Base-by-base conservation (phyloP, 2,888 invertebrate species). In the Candidula unifasciata region DNA sequence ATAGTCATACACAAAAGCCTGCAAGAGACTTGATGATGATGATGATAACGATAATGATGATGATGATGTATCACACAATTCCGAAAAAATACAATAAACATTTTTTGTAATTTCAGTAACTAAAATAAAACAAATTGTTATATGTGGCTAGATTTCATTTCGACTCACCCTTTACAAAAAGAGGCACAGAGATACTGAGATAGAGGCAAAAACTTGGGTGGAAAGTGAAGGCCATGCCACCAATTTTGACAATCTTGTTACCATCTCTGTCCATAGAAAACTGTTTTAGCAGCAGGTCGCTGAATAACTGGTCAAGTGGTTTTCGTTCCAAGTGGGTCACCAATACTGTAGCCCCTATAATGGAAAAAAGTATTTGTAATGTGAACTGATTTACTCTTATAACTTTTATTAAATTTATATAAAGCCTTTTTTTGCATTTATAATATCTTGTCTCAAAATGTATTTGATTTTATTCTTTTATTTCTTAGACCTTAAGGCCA, bases 241-340 rank as follows among this genome's bases (percentile, higher is more conserved):
- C 92, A 0, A 93, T 89, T 60, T 87, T 87, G 44, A 93, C 90
- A 66, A 91, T 88, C 74, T 89, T 89, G 78, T 89, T 89, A 24
- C 91, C 92, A 30, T 90, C 91, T 77, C 90, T 90, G 85, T 91
- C 91, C 44, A 91, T 90, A 76, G 89, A 90, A 86, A 90, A 92
- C 86, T 92, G 91, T 57, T 87, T 87, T 81, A 90, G 86, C 68
- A 93, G 87, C 68, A 93, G 86, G 24, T 90, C 90, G 27, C 89
- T 87, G 87, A 92, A 92, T 85, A 91, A 81, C 0, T 90, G 90
- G 66, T 91, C 90, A 52, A 93, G 87, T 0, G 92, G 91, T 74
- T 91, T 91, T 76, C 92, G 83, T 85, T 93, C 93, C n/a, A 93
- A 86, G 86, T 93, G 92, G 5, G 92, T 93, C 71, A 93, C 90